Evolutionary conservation across 2,113 vertebrate genomes (phyloP), one percentile per base, ranked within the genome.

Genomic region (Podarcis muralis): DNA sequence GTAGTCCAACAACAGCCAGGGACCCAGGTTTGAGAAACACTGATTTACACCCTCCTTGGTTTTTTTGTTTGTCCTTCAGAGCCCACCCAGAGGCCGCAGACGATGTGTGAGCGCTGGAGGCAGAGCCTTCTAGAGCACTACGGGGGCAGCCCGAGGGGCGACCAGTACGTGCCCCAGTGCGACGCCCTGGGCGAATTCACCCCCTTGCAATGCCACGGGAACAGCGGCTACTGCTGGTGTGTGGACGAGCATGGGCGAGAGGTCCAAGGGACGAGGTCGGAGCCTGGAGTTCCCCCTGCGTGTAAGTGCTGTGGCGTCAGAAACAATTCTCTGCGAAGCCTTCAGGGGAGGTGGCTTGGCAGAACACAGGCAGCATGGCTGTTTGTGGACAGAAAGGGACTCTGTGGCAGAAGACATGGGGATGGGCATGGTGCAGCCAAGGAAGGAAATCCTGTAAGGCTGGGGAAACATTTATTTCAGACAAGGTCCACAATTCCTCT

Each of bases 221-320:
- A 98, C 93, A 98, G 98, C 81, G 98, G 97, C 68, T 98, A 99
- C 96, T 99, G 99, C 95, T 99, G 99, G 99, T 99, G 99, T 83
- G 98, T 99, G 93, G 98, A 99, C 81, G 94, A 96, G 92, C 97
- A 98, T 0, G 99, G 99, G 43, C 96, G 98, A 18, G 98, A 99
- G 93, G 95, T 99, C 87, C 93, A 96, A 4, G 98, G 99, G 1
- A 98, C 98, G 0, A 96, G 98, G 85, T 98, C 98, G 0, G 95
- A 98, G 25, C 97, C 98, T 0, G 97, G 96, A 25, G 97, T 94
- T 92, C 97, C 96, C 30, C 98, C 98, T 0, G 97, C 98, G 0
- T 99, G 99, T 99, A 95, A 98, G 98, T 53, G 48, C 48, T 12
- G 92, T 72, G 20, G 11, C 13, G 0, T 5, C 2, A 18, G 8